Base-by-base conservation (phyloP, 35 echinoderm and acorn worm genomes). In the Stichopus chloronotus region DNA sequence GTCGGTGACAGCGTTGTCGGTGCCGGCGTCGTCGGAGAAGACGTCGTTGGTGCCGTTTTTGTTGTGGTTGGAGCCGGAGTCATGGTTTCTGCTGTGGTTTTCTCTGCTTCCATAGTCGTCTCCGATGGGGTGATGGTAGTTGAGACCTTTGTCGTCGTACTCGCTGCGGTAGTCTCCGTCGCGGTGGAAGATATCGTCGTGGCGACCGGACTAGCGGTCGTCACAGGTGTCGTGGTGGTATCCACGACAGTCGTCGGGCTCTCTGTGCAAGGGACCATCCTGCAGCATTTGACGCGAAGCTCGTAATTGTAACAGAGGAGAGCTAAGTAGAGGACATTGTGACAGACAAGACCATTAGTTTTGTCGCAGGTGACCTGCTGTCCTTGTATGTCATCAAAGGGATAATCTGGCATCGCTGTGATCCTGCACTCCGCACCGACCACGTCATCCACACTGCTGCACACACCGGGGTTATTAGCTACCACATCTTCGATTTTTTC, bases 361-460 rank as follows among this genome's bases (percentile, higher is more conserved):
- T 82, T 82, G 55, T 57, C 17, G 58, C 82, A 85, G 8, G 82
- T 16, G n/a, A 85, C 82, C 13, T 59, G 13, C 82, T 85, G 82
- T 21, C 82, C 82, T 23, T 22, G 4, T 19, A 85, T 85, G 22
- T 85, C 82, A 85, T 85, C 82, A 85, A 85, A 85, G 8, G 82
- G 82, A 58, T 85, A 85, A 58, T 85, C 82, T 58, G 82, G 82
- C 82, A 85, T 85, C 20, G 82, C 82, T 53, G 55, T 55, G 11
- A 85, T 85, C 58, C 82, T 53, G 82, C 82, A 85, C 58, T 85
- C 82, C 20, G 58, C 82, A n/a, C 82, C 82, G 8, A 85, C 19
- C 5, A 85, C 82, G 58, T 58, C 55, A 9, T 56, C 20, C 3
- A 53, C 16, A 20, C 55, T 20, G 19, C 57, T 12, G 16, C 82